These are phyloP conservation scores for Polyodon spathula DNA, from an alignment of 2,113 vertebrate genomes.

Conservation along the genomic window DNA sequence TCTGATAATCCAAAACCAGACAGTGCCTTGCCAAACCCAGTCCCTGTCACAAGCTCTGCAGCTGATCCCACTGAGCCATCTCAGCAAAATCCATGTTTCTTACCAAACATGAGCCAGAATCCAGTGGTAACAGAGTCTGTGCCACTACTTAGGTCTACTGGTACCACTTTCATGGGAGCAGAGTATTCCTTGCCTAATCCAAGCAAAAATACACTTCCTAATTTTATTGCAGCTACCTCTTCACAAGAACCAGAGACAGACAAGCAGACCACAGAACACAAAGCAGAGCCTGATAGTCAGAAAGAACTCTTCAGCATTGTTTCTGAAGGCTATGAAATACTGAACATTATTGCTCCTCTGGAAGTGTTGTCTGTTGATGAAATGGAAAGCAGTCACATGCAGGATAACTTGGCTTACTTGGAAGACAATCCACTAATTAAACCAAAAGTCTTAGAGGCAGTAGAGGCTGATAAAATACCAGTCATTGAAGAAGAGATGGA, in stretches of 20 bases:
- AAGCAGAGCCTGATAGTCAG: slow-evolving; percentile 54
- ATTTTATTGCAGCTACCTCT: no score
- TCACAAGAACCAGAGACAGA: slow-evolving; percentile 27
- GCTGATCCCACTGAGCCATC: slow-evolving; percentile 18
- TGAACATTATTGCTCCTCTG: slow-evolving; percentile 79
- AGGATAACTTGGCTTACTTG: slow-evolving; percentile 78
- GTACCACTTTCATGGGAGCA: slow-evolving; percentile 42
- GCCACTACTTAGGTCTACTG: no score
- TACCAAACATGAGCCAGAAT: slow-evolving; percentile 51
- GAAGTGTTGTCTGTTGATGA: slow-evolving; percentile 77
- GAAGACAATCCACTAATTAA: slow-evolving; percentile 64
- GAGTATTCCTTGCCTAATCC: background rate
- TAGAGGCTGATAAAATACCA: slow-evolving; percentile 5
- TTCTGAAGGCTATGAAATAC: slow-evolving; percentile 86
- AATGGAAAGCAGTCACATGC: slow-evolving; percentile 74
- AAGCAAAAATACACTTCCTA: slow-evolving; percentile 23
- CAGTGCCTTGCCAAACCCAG: background rate
- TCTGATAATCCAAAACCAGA: background rate
- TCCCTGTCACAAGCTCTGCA: background rate
- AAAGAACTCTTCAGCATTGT: slow-evolving; percentile 80
- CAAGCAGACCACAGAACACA: slow-evolving; percentile 34
- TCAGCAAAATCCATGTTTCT: slow-evolving; percentile 45
- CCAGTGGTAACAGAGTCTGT: slow-evolving; percentile 56
- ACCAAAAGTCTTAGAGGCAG: slow-evolving; percentile 33
- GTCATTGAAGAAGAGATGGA: slow-evolving; percentile 26